phyloP scores from a whole-genome alignment of 2,888 invertebrate genomes.

The Parasteatoda lunata region DNA sequence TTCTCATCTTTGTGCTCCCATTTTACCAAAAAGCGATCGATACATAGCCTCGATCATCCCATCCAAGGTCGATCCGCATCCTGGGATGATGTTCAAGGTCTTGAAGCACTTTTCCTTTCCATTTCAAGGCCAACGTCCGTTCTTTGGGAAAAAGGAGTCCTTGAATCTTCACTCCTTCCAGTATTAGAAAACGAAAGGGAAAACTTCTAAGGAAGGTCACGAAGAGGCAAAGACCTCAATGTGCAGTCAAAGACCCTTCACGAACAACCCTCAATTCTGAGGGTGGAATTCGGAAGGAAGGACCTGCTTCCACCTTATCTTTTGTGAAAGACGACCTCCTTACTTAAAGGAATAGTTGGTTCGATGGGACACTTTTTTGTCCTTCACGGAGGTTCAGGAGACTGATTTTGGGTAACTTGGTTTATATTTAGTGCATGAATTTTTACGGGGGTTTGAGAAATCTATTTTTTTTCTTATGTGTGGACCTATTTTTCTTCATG shows the following conservation, averaged over 20 bases:
- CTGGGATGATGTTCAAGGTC: not conserved
- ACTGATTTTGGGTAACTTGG: too few species aligned
- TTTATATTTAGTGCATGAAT: too few species aligned
- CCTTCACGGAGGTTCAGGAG: not conserved
- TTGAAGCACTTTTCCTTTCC: not conserved
- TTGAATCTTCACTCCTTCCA: not conserved
- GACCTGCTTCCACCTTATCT: not conserved
- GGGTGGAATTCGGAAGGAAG: not conserved
- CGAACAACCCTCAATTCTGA: not conserved
- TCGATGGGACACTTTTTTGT: not conserved
- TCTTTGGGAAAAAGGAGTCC: not conserved
- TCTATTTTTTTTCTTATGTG: too few species aligned
- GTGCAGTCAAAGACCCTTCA: constrained; percentile 1
- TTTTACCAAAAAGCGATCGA: too few species aligned
- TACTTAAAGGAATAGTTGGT: not conserved
- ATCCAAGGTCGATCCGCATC: too few species aligned
- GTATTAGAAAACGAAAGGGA: not conserved
- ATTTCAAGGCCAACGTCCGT: not conserved
- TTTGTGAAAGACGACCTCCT: not conserved
- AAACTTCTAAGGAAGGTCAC: not conserved
- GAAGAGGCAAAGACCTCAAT: not conserved
- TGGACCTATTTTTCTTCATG: too few species aligned
- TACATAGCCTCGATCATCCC: not conserved
- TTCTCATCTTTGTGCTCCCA: too few species aligned
- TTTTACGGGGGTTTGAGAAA: too few species aligned